These are phyloP conservation scores for Glyphotaelius pellucidus DNA, from an alignment of 2,888 invertebrate species.

Conservation along the genomic window DNA sequence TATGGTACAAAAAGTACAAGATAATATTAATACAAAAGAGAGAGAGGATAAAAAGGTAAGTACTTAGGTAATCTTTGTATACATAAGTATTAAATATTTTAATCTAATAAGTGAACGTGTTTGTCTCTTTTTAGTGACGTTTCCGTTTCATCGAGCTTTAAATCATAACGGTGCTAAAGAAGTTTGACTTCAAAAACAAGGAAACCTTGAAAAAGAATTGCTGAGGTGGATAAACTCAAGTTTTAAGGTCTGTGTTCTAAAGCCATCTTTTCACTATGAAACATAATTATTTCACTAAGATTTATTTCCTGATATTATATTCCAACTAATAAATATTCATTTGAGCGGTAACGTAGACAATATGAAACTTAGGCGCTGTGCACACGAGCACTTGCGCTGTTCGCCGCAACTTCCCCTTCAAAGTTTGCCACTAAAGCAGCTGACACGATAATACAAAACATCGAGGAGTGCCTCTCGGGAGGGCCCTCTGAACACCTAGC, in stretches of 20 bases:
- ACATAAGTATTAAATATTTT: no score
- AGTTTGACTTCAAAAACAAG: no score
- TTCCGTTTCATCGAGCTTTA: no score
- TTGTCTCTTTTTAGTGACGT: no score
- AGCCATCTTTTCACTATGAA: not conserved
- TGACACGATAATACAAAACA: not conserved
- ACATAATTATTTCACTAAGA: not conserved
- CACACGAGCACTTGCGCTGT: not conserved
- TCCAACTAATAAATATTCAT: not conserved
- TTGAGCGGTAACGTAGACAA: not conserved
- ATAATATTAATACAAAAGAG: no score
- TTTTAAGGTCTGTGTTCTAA: not conserved
- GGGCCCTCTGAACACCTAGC: constrained; percentile 1
- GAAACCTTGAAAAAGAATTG: no score
- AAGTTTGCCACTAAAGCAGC: constrained; percentile 28
- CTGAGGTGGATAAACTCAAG: no score
- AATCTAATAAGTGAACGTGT: no score
- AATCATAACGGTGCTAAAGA: no score
- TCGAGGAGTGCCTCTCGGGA: not conserved
- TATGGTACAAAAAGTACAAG: no score
- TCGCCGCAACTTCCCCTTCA: not conserved
- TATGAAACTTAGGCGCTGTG: not conserved
- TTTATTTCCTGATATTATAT: not conserved
- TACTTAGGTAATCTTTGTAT: no score
- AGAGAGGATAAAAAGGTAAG: no score